A percentile compares a stretch with the other conserved stretches of the same genome.
phyloP scores from a whole-genome alignment of 2,888 invertebrate genomes.

The Drosophila gaucha region DNA sequence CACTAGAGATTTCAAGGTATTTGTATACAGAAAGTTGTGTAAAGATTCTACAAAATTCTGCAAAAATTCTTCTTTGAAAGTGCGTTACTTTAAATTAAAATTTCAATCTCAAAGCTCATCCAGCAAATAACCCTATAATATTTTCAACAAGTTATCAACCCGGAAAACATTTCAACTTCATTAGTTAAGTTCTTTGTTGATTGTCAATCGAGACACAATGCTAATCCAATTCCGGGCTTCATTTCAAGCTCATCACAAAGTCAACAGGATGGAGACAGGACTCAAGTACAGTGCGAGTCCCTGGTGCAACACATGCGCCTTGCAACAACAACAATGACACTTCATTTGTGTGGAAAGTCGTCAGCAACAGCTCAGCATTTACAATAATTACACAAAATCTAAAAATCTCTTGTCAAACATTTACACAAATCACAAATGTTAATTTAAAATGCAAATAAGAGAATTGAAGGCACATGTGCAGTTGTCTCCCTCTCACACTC shows the following conservation, averaged over 20 bases:
- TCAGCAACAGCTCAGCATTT: slow-evolving; percentile 43
- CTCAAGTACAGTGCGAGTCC: slow-evolving; percentile 6
- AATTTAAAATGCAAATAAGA: slow-evolving; percentile 67
- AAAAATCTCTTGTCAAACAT: slow-evolving; percentile 62
- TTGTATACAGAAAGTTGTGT: no score
- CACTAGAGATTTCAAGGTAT: no score
- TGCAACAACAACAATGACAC: slow-evolving; percentile 35
- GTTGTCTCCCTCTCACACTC: not conserved
- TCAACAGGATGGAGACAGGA: slow-evolving; percentile 32
- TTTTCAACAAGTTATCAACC: not conserved
- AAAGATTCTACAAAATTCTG: no score
- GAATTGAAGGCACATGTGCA: slow-evolving; percentile 44
- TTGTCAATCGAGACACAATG: slow-evolving; percentile 17
- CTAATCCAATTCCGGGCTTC: slow-evolving; percentile 41
- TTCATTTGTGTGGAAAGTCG: slow-evolving; percentile 43
- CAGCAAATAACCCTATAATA: not conserved
- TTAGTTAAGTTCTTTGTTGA: slow-evolving; percentile 43
- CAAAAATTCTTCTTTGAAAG: no score
- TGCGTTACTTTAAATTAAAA: no score
- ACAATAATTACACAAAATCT: slow-evolving; percentile 60
- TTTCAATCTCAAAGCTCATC: not conserved
- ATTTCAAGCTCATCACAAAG: slow-evolving; percentile 47
- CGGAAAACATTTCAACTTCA: slow-evolving; percentile 36
- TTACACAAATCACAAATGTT: slow-evolving; percentile 61
- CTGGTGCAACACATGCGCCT: slow-evolving; percentile 13